Conservation (phyloP, 2,797 vertebrate genomes). For the Diceros bicornis region DNA sequence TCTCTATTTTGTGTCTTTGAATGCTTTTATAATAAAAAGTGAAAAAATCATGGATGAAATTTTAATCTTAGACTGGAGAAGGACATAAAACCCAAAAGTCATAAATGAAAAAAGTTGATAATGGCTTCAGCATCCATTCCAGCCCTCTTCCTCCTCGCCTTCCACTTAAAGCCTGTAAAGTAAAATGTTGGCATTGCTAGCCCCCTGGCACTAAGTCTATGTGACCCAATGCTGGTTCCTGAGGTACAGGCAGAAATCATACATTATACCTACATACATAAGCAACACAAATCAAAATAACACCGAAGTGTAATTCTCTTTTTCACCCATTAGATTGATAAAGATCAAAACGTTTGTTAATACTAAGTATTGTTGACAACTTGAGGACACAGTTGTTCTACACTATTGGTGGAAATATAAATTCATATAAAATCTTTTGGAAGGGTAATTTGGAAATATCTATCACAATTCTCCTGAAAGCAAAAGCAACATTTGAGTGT, state of each 20-base stretch:
- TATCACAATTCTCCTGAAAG: constrained; percentile 52
- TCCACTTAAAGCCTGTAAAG: neutral
- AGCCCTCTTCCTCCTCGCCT: neutral
- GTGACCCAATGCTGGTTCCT: neutral
- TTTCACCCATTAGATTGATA: constrained; percentile 19
- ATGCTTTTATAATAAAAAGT: constrained; percentile 40
- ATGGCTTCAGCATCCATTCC: neutral
- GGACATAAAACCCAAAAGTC: neutral
- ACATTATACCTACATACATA: neutral
- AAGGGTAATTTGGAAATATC: constrained; percentile 26
- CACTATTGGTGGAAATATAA: neutral
- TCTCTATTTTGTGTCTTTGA: constrained; percentile 23
- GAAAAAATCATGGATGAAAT: neutral
- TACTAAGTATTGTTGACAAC: neutral
- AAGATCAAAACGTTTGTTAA: neutral
- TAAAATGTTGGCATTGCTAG: neutral
- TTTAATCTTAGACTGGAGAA: neutral
- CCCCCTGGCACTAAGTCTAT: neutral
- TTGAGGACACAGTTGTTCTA: neutral
- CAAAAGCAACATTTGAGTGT: neutral
- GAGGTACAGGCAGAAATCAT: constrained; percentile 7
- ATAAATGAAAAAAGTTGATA: neutral
- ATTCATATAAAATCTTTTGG: neutral
- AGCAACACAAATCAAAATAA: constrained; percentile 30
- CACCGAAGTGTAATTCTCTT: neutral